Evolutionary conservation across 2,888 invertebrate species (phyloP).

Genomic region (Gisinianus flammeolus): DNA sequence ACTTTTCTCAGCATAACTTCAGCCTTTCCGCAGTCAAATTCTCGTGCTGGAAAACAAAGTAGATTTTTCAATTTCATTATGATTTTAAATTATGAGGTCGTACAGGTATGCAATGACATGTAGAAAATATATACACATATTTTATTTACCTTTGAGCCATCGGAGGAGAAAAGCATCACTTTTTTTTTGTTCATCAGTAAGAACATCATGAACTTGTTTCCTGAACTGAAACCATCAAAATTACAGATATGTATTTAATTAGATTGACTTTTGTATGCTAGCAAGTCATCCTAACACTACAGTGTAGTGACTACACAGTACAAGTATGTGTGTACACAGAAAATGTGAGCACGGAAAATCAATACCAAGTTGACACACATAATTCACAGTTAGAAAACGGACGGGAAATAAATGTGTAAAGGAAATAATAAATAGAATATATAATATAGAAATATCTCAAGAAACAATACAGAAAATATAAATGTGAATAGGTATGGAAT

Average conservation of each 20-base stretch:
- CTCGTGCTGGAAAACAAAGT: slow-evolving; percentile 74
- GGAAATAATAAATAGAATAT: background rate
- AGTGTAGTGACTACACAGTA: no score
- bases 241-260: background rate
- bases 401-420: no score
- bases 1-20: slow-evolving; percentile 92
- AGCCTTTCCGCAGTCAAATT: slow-evolving; percentile 82
- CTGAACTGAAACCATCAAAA: slow-evolving; percentile 14
- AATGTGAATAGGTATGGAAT: background rate
- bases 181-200: slow-evolving; percentile 13
- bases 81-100: slow-evolving; percentile 14
- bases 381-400: no score
- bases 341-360: no score
- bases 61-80: no score
- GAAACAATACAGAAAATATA: background rate
- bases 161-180: slow-evolving; percentile 76
- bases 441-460: background rate
- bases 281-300: background rate
- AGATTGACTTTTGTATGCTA: background rate
- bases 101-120: background rate
- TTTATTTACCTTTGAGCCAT: slow-evolving; percentile 77
- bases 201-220: slow-evolving; percentile 9
- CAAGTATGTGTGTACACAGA: no score
- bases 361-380: no score
- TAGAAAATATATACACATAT: background rate